Evolutionary conservation across 2,888 invertebrate genomes (phyloP).

Genomic region (Leptopilina drosophilae): DNA sequence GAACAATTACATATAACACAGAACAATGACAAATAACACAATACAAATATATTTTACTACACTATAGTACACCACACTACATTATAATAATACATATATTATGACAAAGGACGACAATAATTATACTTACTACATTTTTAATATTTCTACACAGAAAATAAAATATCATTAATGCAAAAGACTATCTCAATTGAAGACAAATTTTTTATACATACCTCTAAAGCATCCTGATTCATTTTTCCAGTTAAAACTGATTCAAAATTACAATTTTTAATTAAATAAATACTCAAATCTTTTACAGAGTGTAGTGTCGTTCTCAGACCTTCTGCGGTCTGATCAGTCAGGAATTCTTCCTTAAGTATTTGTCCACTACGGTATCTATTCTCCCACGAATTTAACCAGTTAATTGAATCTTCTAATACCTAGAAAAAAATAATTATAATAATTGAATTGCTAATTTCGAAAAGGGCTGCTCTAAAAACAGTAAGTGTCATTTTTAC

Average conservation of each 20-base stretch:
- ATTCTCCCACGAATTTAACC: not conserved
- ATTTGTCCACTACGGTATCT: conserved; percentile 45
- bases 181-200: too few relatives aligned
- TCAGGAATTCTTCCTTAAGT: conserved; percentile 48
- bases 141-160: not conserved
- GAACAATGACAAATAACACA: too few relatives aligned
- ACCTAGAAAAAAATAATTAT: too few relatives aligned
- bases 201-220: conserved; percentile 50
- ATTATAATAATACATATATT: not conserved
- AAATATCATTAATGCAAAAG: too few relatives aligned
- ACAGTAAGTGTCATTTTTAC: too few relatives aligned
- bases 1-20: too few relatives aligned
- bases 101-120: not conserved
- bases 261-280: conserved; percentile 47
- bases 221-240: conserved; percentile 58
- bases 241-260: conserved; percentile 51
- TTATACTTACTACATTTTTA: not conserved
- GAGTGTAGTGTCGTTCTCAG: conserved; percentile 52
- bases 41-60: not conserved
- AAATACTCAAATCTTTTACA: conserved; percentile 48
- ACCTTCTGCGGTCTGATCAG: conserved; percentile 54
- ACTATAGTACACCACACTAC: not conserved
- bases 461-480: too few relatives aligned
- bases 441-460: too few relatives aligned
- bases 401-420: too few relatives aligned